Evolutionary conservation across 2,797 vertebrate species (phyloP).

Genomic region (Tachyglossus aculeatus): DNA sequence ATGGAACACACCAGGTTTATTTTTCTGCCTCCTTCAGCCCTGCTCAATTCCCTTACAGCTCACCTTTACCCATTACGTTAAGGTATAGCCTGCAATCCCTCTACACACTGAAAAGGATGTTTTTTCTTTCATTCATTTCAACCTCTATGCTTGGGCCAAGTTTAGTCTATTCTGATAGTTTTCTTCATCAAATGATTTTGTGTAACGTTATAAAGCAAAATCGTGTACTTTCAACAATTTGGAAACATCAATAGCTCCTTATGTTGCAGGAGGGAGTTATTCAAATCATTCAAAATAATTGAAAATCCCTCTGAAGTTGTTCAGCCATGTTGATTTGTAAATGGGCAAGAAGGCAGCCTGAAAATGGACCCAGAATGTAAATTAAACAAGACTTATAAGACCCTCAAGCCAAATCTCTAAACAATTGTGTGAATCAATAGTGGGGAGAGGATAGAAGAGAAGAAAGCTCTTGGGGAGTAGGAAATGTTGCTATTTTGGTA

Average conservation of each 20-base stretch:
- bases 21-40: too few relatives aligned
- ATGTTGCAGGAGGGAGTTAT: conserved; percentile 17
- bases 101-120: neutral
- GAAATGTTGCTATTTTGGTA: too few relatives aligned
- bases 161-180: neutral
- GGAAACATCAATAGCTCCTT: conserved; percentile 26
- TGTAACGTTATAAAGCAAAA: conserved; percentile 39
- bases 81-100: neutral
- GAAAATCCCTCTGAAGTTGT: conserved; percentile 3
- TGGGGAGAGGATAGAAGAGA: too few relatives aligned
- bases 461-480: too few relatives aligned
- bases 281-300: conserved; percentile 28
- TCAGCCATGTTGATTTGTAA: conserved; percentile 12
- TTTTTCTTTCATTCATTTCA: conserved; percentile 9
- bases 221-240: conserved; percentile 40
- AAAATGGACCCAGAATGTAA: too few relatives aligned
- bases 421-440: too few relatives aligned
- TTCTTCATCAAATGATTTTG: conserved; percentile 40
- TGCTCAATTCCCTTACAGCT: neutral
- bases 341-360: too few relatives aligned
- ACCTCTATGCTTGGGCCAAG: neutral
- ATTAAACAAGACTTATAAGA: too few relatives aligned
- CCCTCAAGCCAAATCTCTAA: too few relatives aligned
- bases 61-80: neutral
- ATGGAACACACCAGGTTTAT: too few relatives aligned